Percentiles rank a stretch among this genome's conserved stretches.
Conservation (phyloP, 2,797 vertebrate genomes). For the Limosa lapponica region DNA sequence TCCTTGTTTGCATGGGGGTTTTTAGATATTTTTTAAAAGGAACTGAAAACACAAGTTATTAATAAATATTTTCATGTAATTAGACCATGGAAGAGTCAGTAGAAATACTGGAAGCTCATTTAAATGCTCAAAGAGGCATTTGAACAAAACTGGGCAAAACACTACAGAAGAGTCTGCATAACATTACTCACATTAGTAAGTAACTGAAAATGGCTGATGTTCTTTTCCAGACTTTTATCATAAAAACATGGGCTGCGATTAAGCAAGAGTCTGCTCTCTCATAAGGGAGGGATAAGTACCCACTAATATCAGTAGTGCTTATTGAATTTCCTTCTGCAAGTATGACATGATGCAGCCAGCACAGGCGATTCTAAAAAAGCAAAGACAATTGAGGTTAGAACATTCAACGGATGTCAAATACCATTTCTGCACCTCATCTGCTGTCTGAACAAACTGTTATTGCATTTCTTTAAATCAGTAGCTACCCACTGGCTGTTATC, state of each 20-base stretch:
- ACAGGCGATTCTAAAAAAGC: not conserved
- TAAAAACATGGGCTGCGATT: not conserved
- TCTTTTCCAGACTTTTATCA: not conserved
- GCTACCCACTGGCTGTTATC: not conserved
- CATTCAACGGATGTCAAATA: not conserved
- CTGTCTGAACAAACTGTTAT: not conserved
- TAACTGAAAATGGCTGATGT: not conserved
- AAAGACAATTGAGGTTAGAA: not conserved
- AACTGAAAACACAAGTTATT: not conserved
- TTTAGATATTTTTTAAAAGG: not conserved
- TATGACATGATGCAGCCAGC: not conserved
- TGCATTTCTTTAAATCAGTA: not conserved
- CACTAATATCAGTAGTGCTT: not conserved
- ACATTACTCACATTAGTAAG: not conserved
- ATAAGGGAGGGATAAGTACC: not conserved
- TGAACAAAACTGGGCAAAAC: not conserved
- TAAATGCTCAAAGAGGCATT: not conserved
- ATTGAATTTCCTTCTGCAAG: conserved; percentile 38
- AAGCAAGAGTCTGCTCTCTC: not conserved
- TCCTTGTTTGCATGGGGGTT: not conserved
- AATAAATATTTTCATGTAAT: conserved; percentile 28
- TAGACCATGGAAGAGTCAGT: not conserved
- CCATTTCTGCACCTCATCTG: not conserved
- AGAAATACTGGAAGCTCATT: not conserved
- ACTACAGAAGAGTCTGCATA: not conserved